Base-by-base conservation (phyloP, 2,888 invertebrate species). In the Tuta absoluta region DNA sequence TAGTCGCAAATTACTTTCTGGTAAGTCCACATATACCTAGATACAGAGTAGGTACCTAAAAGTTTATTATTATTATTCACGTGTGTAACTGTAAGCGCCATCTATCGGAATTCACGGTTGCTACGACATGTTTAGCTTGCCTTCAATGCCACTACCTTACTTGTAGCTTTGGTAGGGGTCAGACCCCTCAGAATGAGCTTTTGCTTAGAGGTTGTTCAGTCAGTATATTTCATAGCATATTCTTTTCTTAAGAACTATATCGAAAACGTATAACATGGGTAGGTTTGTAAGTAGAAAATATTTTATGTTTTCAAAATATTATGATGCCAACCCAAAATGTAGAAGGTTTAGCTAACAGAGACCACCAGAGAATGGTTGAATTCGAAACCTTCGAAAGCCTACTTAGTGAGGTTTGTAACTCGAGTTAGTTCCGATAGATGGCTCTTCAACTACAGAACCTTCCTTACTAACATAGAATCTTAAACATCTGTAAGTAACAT, bases 401-500 rank as follows among this genome's bases (percentile, higher is more conserved):
- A n/a, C 33, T 11, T 7, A 4, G 2, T 28, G 4, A 33, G 8
- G 4, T n/a, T 28, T 28, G 33, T 33, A 10, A 33, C 11, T 56
- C 17, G 24, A 56, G 24, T 33, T 56, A 17, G 28, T n/a, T 56
- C 24, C 56, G 56, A 5, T 56, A 56, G 56, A 56, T 56, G 56
- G 56, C 56, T n/a, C 19, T 56, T 28, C n/a, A 28, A 33, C 4
- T 10, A 33, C 8, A 33, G 8, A 8, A 33, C 28, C 28, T 28
- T 4, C 28, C 28, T 5, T 28, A 4, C 28, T 5, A 28, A 17
- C 10, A 12, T 10, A 51, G 5, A 11, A 21, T 23, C 19, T 48
- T 4, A 28, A 28, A 28, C 28, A 28, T 28, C 28, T 28, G 28
- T 28, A 28, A 28, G 28, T 2, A 4, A 28, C 28, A 28, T 28